Evolutionary conservation across 2,113 vertebrate species (phyloP).

Genomic region (Epinephelus fuscoguttatus): DNA sequence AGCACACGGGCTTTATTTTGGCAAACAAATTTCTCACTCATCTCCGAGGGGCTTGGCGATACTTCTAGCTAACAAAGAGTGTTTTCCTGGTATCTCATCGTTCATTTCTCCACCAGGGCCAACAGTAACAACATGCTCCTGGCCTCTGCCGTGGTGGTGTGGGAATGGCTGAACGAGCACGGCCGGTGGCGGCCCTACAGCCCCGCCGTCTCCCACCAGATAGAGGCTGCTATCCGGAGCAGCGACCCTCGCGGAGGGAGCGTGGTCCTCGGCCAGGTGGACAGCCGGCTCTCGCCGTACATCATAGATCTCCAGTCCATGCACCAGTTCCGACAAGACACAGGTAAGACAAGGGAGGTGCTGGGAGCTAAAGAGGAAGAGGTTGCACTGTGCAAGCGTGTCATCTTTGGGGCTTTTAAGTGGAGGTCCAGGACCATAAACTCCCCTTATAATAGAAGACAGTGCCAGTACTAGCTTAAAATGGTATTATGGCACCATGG

Average conservation of each 20-base stretch:
- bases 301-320: constrained; percentile 93
- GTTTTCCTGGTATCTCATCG: background rate
- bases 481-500: background rate
- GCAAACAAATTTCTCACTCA: background rate
- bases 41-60: background rate
- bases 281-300: constrained; percentile 89
- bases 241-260: constrained; percentile 90
- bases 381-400: background rate
- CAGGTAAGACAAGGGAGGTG: constrained; percentile 81
- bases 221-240: constrained; percentile 90
- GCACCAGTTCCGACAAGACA: constrained; percentile 94
- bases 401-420: background rate
- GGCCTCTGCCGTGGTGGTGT: constrained; percentile 92
- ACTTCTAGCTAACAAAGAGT: constrained; percentile 5
- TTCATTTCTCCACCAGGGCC: constrained; percentile 57
- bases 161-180: constrained; percentile 96
- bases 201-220: constrained; percentile 92
- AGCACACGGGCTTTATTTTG: constrained; percentile 13
- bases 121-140: constrained; percentile 86
- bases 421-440: background rate
- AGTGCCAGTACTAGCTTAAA: background rate
- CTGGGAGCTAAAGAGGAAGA: background rate
- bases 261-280: constrained; percentile 93
- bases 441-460: too few relatives aligned
- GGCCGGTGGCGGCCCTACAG: constrained; percentile 94